Conservation (phyloP, 1,140 invertebrate species). For the Tetranychus cinnabarinus region DNA sequence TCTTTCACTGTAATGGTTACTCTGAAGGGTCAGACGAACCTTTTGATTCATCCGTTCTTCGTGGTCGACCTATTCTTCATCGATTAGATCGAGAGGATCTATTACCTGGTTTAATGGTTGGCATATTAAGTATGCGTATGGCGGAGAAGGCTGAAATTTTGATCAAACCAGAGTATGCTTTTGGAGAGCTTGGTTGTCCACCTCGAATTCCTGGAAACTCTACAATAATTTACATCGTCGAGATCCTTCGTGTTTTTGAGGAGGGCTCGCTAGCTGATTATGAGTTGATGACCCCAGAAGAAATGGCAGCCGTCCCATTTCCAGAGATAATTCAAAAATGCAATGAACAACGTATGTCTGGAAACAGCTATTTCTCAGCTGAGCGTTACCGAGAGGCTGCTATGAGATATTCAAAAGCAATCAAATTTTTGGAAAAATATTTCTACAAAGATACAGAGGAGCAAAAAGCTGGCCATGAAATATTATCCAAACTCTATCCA, state of each 20-base stretch:
- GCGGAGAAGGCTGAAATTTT: slow-evolving; percentile 39
- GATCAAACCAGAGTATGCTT: slow-evolving; percentile 36
- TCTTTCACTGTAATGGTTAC: slow-evolving; percentile 40
- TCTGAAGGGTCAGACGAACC: slow-evolving; percentile 40
- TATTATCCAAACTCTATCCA: slow-evolving; percentile 39
- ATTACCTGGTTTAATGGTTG: slow-evolving; percentile 38
- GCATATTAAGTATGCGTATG: slow-evolving; percentile 33
- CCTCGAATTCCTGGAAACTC: slow-evolving; percentile 34
- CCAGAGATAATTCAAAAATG: background rate
- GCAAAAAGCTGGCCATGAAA: slow-evolving; percentile 29
- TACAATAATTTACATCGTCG: slow-evolving; percentile 11
- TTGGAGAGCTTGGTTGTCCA: slow-evolving; percentile 33
- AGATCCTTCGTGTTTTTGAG: slow-evolving; percentile 6
- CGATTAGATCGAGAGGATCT: slow-evolving; percentile 26
- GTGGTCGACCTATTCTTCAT: slow-evolving; percentile 19
- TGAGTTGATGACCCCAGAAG: background rate
- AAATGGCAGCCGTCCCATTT: background rate
- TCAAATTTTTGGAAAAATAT: slow-evolving; percentile 7
- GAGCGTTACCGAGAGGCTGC: slow-evolving; percentile 36
- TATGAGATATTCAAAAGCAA: slow-evolving; percentile 58
- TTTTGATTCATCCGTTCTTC: slow-evolving; percentile 38
- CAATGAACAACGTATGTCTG: slow-evolving; percentile 26
- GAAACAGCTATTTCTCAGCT: slow-evolving; percentile 49
- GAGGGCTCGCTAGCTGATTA: slow-evolving; percentile 1
- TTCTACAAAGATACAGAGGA: slow-evolving; percentile 23